A percentile compares a stretch with the other conserved stretches of the same genome.
These are phyloP conservation scores for Cervus canadensis DNA, from an alignment of 2,113 vertebrate genomes.

Conservation along the genomic window DNA sequence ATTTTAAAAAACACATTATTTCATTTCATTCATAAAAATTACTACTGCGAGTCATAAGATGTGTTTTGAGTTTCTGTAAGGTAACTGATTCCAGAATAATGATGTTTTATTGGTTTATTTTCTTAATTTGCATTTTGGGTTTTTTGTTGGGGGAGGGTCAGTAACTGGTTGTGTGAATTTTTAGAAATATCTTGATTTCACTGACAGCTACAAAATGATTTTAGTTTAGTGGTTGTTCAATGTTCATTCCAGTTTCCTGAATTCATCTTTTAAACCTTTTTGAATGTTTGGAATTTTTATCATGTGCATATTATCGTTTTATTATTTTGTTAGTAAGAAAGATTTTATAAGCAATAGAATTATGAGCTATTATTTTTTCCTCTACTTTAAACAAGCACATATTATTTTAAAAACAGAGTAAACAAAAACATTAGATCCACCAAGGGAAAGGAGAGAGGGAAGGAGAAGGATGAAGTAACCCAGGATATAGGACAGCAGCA, in stretches of 20 bases:
- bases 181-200: neutral
- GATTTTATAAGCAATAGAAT: neutral
- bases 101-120: neutral
- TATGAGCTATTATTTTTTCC: neutral
- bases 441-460: neutral
- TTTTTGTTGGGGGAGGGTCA: neutral
- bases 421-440: neutral
- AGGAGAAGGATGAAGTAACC: neutral
- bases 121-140: neutral
- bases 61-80: constrained; percentile 15
- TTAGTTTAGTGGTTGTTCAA: neutral
- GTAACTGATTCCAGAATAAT: neutral
- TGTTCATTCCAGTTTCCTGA: neutral
- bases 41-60: neutral
- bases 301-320: neutral
- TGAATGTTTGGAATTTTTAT: neutral
- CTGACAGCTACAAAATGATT: neutral
- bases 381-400: neutral
- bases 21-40: neutral
- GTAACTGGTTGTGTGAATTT: neutral
- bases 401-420: neutral
- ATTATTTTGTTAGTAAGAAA: neutral
- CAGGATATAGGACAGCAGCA: accelerated
- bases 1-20: neutral
- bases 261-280: neutral